A percentile compares a stretch with the other conserved stretches of the same genome.
phyloP scores from a whole-genome alignment of 2,888 invertebrate genomes.

The Rotaria macrura region DNA sequence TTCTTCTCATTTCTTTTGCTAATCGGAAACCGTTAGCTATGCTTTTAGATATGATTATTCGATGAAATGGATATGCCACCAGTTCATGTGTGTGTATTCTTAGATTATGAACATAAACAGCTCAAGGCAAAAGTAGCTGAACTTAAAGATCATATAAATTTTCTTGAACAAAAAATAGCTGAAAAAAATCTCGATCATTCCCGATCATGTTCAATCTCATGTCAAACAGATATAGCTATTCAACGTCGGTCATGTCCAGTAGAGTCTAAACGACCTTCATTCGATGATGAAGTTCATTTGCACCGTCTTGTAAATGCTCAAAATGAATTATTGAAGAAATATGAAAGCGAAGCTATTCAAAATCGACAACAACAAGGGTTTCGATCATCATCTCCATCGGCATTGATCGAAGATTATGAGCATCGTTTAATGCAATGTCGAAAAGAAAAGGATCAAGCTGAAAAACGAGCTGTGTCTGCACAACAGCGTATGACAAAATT shows the following conservation, averaged over 20 bases:
- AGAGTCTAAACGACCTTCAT: not conserved
- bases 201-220: not conserved
- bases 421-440: constrained; percentile 24
- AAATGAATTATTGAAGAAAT: constrained; percentile 40
- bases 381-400: not conserved
- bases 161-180: constrained; percentile 37
- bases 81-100: constrained; percentile 20
- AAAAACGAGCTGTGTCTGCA: constrained; percentile 39
- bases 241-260: not conserved
- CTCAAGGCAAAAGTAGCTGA: constrained; percentile 37
- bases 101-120: constrained; percentile 39
- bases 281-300: not conserved
- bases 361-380: not conserved
- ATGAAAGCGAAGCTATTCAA: constrained; percentile 39
- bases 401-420: constrained; percentile 29
- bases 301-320: constrained; percentile 39
- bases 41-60: not conserved
- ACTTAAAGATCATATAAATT: constrained; percentile 38
- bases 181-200: constrained; percentile 37
- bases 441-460: constrained; percentile 38
- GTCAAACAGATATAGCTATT: not conserved
- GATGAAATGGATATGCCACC: not conserved
- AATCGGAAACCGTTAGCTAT: too few species aligned
- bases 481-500: constrained; percentile 39
- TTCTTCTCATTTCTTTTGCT: not conserved